Evolutionary conservation across 2,888 invertebrate species (phyloP), one percentile per base, ranked within the genome.

Genomic region (Eucriotettix oculatus): DNA sequence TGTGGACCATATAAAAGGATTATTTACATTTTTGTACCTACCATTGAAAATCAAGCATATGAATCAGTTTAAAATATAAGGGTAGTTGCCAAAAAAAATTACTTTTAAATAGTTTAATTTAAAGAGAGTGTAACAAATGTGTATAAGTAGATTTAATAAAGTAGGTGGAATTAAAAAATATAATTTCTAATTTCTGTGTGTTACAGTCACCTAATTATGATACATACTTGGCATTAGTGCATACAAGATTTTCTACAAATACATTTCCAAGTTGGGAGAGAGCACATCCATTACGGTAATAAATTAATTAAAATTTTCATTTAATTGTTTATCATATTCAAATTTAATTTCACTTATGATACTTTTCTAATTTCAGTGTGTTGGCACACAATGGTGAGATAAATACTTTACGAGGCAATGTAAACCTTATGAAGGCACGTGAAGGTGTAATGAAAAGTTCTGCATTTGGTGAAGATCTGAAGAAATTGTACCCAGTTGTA

Each of bases 231-330:
- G 94, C 98, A 53, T 75, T 99, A 71, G 96, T 99, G 10, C 99
- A 99, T 74, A 97, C 97, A 52, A 82, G 99, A 66, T 99, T 99
- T 79, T 98, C 98, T 14, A 99, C 99, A 65, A 99, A 99, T 76
- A 99, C 99, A 41, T 99, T 99, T 73, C 99, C 99, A 56, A 95
- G 93, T 71, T 99, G 99, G 99, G 97, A 98, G 75, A 81, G 98
- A 68, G 98, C 99, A 16, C 98, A 99, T 78, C 99, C 99, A 14
- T 79, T 97, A 69, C 86, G 97, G 90, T 90, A 72, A 71, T 41
- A 7, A 56, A 42, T 29, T 29, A 29, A 29, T 29, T n/a, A n/a
- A n/a, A 40, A 48, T 42, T 29, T 52, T 5, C 29, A 7, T 9
- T 29, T 55, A 9, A 14, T 54, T 43, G 16, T 56, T 1, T 44